Conservation (phyloP, 2,797 vertebrate genomes). For the Danio albolineatus region DNA sequence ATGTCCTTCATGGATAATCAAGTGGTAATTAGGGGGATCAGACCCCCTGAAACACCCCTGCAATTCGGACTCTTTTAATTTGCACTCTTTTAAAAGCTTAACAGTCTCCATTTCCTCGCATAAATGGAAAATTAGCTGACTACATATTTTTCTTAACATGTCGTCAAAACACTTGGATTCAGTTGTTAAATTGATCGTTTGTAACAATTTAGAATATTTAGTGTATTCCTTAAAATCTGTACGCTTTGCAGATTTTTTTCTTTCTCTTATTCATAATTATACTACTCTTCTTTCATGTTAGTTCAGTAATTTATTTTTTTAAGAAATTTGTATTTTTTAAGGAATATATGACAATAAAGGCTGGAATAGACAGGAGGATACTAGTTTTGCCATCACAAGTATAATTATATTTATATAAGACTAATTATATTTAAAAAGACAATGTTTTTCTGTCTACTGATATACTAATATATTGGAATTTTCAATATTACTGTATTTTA, state of each 20-base stretch:
- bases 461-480: too few species aligned
- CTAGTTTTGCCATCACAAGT: too few species aligned
- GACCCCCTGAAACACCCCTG: too few species aligned
- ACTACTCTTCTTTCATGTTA: neutral
- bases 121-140: too few species aligned
- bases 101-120: too few species aligned
- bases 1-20: too few species aligned
- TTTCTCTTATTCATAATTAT: neutral
- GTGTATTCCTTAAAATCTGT: neutral
- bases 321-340: neutral
- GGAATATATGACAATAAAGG: neutral
- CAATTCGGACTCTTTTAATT: too few species aligned
- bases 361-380: neutral
- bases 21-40: too few species aligned
- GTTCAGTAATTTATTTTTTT: neutral
- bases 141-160: too few species aligned
- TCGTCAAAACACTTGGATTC: neutral
- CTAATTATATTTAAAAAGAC: neutral
- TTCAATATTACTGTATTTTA: too few species aligned
- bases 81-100: too few species aligned
- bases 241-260: neutral
- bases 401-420: too few species aligned
- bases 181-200: neutral
- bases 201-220: neutral
- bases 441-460: neutral